These are phyloP conservation scores for Thysanoteuthis rhombus DNA, from an alignment of 2,888 invertebrate genomes.

Conservation along the genomic window DNA sequence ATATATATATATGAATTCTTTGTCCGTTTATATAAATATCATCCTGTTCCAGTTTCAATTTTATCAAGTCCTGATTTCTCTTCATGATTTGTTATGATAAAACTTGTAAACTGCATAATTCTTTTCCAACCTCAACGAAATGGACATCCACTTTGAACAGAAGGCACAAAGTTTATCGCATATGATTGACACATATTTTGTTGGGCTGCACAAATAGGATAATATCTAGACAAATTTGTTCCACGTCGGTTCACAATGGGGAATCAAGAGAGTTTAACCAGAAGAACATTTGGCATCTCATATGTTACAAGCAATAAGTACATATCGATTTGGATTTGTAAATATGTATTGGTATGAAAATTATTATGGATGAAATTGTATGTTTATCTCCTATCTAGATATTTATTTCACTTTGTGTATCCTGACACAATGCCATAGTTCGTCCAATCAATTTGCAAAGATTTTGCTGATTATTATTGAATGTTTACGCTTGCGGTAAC, in stretches of 20 bases:
- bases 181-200: background rate
- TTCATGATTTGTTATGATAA: too few relatives aligned
- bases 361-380: background rate
- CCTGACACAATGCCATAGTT: background rate
- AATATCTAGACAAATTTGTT: background rate
- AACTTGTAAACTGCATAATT: too few relatives aligned
- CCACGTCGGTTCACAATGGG: background rate
- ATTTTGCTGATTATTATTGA: too few relatives aligned
- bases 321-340: background rate
- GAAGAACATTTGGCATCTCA: background rate
- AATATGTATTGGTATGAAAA: background rate
- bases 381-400: background rate
- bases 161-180: background rate
- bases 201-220: background rate
- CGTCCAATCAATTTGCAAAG: too few relatives aligned
- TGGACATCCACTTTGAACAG: too few relatives aligned
- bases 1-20: background rate
- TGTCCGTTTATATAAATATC: too few relatives aligned
- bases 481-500: too few relatives aligned
- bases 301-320: background rate
- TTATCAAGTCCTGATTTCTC: too few relatives aligned
- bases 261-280: background rate
- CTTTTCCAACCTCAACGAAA: too few relatives aligned
- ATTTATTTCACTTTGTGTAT: background rate
- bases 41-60: too few relatives aligned